Base-by-base conservation (phyloP, 2,113 vertebrate species). In the cattle (Bos taurus) region DNA sequence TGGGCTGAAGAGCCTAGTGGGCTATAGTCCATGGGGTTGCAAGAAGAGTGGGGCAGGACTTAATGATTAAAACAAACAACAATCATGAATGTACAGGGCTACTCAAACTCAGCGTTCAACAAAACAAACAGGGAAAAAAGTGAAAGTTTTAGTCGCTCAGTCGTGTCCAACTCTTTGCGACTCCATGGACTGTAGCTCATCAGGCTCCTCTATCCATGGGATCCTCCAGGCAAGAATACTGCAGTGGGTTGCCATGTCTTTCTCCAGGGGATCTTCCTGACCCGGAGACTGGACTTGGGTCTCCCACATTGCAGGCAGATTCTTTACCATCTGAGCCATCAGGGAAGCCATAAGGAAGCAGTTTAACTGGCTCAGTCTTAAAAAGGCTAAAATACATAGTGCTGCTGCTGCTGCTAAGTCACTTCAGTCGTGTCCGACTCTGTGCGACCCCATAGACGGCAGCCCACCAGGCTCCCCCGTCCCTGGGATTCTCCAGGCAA, bases 111-210 rank as follows among this genome's bases (percentile, higher is more conserved):
- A 50, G 33, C 19, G 0, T 26, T 81, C 52, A 48, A 7, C 36
- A n/a, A 87, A 50, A 59, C 28, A n/a, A 64, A 48, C 13, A 71
- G n/a, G 23, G n/a, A 6, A 71, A 71, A 40, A 40, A 36, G n/a
- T 71, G 67, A 67, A 67, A 40, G 67, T 74, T 40, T 74, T 40
- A 74, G 10, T 40, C 3, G 5, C 19, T 40, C n/a, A 13, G 10
- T 23, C 1, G 0, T 25, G 19, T 40, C n/a, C 19, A 74, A 6
- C n/a, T 74, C 67, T 71, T 23, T 74, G 67, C 0, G 0, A 40
- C n/a, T 6, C n/a, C 5, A 40, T 74, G 67, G 67, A 40, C 67
- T 74, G 19, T 40, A 74, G 67, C 67, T 5, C 67, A 40, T 25
- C 67, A 74, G n/a, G 10, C n/a, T 40, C 36, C 67, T 40, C n/a